Base-by-base conservation (phyloP, 2,113 vertebrate genomes). In the Podarcis raffonei region DNA sequence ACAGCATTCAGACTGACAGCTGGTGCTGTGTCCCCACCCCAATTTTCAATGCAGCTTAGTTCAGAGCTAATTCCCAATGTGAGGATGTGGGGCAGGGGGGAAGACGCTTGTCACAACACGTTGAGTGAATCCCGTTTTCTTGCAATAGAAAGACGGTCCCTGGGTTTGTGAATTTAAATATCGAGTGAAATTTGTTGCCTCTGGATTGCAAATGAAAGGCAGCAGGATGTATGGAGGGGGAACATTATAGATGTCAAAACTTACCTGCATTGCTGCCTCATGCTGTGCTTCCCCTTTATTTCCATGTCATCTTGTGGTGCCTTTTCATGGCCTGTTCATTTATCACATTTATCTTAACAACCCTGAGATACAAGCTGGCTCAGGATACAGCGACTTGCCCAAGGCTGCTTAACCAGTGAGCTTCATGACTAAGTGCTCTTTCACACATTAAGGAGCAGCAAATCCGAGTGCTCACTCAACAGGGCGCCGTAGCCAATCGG, bases 91-190 rank as follows among this genome's bases (percentile, higher is more conserved):
- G 48, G 2, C 2, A 32, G 27, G 32, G 37, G 37, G 92, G 86
- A 74, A 89, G 89, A 87, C 59, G 87, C 92, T 92, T 95, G 85
- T 90, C 74, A 94, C 90, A 93, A 93, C 93, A 95, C 88, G 87
- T 27, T 90, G 90, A 93, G 88, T 89, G 87, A 69, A 83, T n/a
- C 27, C 72, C 84, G 89, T 77, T 89, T 80, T 90, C 6, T 0
- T 79, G 85, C 81, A 87, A 84, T 88, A 90, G 93, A 92, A 93
- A 89, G 93, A 94, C 87, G 90, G 87, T 92, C 79, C 92, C 91
- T 84, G 16, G 65, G 91, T 81, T 48, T 89, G 71, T 89, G 92
- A 93, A 91, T 95, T 80, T 87, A 84, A 94, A 93, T 95, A 81
- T 85, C 91, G 66, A 66, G 81, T 92, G 79, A 92, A 92, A 83